Conservation (phyloP, 2,888 invertebrate species). For the Parnassius apollo region DNA sequence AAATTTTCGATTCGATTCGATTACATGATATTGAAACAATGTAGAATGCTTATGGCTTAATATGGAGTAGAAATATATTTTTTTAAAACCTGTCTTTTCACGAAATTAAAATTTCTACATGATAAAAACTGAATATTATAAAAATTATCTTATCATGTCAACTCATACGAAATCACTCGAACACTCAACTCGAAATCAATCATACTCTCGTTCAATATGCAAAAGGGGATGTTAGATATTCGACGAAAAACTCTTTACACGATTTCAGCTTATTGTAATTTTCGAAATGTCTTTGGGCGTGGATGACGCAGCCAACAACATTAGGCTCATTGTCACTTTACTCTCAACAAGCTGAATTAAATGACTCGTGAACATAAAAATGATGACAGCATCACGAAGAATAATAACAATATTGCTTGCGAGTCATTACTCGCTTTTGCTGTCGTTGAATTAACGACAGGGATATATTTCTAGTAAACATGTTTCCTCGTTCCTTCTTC, state of each 20-base stretch:
- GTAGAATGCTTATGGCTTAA: too few relatives aligned
- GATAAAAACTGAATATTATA: too few relatives aligned
- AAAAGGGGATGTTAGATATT: constrained; percentile 20
- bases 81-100: too few relatives aligned
- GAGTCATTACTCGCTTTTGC: constrained; percentile 3
- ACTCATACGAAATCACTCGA: too few relatives aligned
- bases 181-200: constrained; percentile 25
- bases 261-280: constrained; percentile 49
- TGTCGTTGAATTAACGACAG: neutral
- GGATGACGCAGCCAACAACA: constrained; percentile 37
- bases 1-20: neutral
- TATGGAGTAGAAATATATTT: too few relatives aligned
- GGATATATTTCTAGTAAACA: neutral
- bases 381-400: constrained; percentile 2
- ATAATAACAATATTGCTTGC: constrained; percentile 12
- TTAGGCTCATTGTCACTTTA: constrained; percentile 50
- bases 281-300: constrained; percentile 39
- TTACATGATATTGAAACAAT: too few relatives aligned
- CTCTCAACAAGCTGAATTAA: constrained; percentile 59
- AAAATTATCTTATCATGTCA: neutral
- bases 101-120: too few relatives aligned
- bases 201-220: constrained; percentile 9
- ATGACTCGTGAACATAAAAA: constrained; percentile 41
- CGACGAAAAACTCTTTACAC: constrained; percentile 45
- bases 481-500: too few relatives aligned